Conservation (phyloP, 2,888 invertebrate genomes). For the Caenorhabditis panamensis region DNA sequence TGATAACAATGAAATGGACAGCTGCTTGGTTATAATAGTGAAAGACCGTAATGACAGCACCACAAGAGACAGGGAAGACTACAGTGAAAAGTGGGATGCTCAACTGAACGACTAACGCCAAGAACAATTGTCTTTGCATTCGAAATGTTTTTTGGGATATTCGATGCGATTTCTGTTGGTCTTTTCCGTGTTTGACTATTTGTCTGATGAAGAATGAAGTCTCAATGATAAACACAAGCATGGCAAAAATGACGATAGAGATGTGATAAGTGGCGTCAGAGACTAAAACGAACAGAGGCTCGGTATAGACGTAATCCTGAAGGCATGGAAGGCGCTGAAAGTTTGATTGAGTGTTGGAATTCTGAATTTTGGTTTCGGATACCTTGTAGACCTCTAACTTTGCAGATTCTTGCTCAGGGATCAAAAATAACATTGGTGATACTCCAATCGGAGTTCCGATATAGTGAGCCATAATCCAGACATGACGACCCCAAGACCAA, state of each 20-base stretch:
- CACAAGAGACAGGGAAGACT: background rate
- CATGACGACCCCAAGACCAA: background rate
- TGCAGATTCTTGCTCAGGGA: slow-evolving; percentile 8
- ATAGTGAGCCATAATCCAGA: background rate
- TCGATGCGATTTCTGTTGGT: no score
- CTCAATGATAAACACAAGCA: no score
- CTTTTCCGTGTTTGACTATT: background rate
- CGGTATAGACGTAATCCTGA: background rate
- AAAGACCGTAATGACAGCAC: background rate
- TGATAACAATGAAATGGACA: background rate
- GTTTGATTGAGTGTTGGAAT: no score
- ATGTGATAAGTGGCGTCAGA: no score
- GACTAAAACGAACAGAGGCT: background rate
- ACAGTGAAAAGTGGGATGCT: background rate
- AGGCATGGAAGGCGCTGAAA: background rate
- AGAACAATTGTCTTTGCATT: background rate
- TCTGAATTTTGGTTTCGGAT: no score
- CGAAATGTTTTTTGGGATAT: background rate
- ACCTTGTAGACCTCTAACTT: background rate
- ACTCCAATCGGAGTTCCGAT: background rate
- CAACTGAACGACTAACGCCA: background rate
- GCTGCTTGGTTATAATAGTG: background rate
- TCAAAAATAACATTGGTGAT: background rate
- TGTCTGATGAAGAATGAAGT: no score
- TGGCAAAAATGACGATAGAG: no score